Conservation (phyloP, 2,113 vertebrate species). For the Danionella cerebrum region DNA sequence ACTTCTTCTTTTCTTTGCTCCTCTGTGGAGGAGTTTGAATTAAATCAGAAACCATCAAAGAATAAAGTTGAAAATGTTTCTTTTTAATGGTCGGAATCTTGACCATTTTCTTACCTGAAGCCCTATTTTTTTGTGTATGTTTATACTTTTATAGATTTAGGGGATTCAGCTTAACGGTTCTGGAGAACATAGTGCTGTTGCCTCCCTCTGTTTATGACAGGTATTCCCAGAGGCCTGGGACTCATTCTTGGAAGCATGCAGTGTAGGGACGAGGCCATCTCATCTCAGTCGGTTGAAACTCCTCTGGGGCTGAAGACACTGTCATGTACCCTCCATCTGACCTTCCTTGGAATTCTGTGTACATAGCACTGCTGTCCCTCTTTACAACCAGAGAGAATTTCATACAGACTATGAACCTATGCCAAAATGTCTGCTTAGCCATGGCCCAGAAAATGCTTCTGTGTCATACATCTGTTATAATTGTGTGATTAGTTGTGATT, state of each 20-base stretch:
- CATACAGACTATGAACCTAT: constrained; percentile 14
- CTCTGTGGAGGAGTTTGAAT: constrained; percentile 43
- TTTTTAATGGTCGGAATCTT: constrained; percentile 14
- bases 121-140: constrained; percentile 41
- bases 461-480: neutral
- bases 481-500: too few species aligned
- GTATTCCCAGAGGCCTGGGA: constrained; percentile 69
- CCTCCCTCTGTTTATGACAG: constrained; percentile 69
- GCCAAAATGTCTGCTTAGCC: neutral
- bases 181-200: constrained; percentile 10
- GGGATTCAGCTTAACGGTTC: constrained; percentile 23
- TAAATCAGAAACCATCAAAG: constrained; percentile 47
- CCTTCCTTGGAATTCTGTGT: constrained; percentile 54
- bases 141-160: constrained; percentile 42
- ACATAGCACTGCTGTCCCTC: constrained; percentile 58
- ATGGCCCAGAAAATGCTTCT: neutral
- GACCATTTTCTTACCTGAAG: constrained; percentile 36
- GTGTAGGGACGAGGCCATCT: constrained; percentile 65
- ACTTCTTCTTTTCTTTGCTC: constrained; percentile 40
- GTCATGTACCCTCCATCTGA: constrained; percentile 68
- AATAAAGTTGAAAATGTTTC: constrained; percentile 32
- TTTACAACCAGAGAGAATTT: constrained; percentile 13
- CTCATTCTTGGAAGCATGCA: constrained; percentile 68
- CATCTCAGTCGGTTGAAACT: constrained; percentile 48
- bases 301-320: constrained; percentile 17